Conservation (phyloP, 1,140 invertebrate genomes). For the Uloborus diversus region DNA sequence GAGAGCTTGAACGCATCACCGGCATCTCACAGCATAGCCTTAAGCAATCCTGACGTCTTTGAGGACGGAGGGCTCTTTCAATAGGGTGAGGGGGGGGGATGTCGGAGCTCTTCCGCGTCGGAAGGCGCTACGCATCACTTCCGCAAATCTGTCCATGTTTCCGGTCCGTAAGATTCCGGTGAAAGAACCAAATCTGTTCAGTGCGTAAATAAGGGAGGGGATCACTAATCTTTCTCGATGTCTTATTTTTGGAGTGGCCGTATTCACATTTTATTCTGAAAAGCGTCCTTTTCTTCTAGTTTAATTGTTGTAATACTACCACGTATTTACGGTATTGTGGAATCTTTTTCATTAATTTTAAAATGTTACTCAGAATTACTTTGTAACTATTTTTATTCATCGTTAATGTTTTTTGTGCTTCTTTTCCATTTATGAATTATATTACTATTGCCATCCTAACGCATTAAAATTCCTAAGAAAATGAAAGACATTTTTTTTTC, state of each 20-base stretch:
- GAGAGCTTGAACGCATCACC: no score
- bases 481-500: no score
- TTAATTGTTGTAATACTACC: no score
- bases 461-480: no score
- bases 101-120: slow-evolving; percentile 27
- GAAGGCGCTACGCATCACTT: slow-evolving; percentile 21
- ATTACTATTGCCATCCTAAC: no score
- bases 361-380: no score
- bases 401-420: no score
- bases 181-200: not conserved
- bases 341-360: not conserved
- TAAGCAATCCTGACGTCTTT: not conserved
- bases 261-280: not conserved
- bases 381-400: no score
- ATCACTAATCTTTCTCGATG: not conserved
- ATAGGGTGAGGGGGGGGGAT: not conserved
- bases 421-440: no score
- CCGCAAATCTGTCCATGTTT: slow-evolving; percentile 34
- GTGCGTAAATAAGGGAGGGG: not conserved
- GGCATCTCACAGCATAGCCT: no score
- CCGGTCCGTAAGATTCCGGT: slow-evolving; percentile 11
- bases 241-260: not conserved
- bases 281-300: not conserved
- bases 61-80: no score
- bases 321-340: not conserved